These are phyloP conservation scores for Drosophila obscura DNA, from an alignment of 1,140 invertebrate species.

Conservation along the genomic window DNA sequence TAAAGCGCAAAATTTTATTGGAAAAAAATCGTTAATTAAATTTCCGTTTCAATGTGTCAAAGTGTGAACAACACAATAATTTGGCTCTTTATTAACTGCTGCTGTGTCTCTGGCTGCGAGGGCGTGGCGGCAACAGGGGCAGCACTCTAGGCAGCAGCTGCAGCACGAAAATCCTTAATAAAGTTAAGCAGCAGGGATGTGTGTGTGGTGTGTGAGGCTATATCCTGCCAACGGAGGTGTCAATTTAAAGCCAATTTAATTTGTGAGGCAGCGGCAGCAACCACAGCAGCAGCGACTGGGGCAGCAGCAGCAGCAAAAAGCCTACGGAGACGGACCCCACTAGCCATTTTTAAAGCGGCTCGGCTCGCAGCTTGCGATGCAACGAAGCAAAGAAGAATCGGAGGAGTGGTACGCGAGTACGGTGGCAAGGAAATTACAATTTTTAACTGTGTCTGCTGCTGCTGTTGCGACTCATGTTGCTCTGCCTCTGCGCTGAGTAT, in stretches of 20 bases:
- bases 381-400: slow-evolving; percentile 23
- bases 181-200: slow-evolving; percentile 64
- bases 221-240: slow-evolving; percentile 82
- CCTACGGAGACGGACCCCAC: slow-evolving; percentile 32
- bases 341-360: slow-evolving; percentile 64
- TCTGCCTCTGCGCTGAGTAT: slow-evolving; percentile 57
- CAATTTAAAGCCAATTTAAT: slow-evolving; percentile 84
- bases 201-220: slow-evolving; percentile 43
- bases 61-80: slow-evolving; percentile 82
- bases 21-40: slow-evolving; percentile 78
- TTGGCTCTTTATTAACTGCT: slow-evolving; percentile 78
- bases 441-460: slow-evolving; percentile 69
- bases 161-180: slow-evolving; percentile 79
- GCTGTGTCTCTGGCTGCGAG: slow-evolving; percentile 30
- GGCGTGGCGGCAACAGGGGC: slow-evolving; percentile 64
- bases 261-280: slow-evolving; percentile 46
- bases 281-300: slow-evolving; percentile 20
- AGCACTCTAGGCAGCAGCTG: slow-evolving; percentile 75
- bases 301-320: slow-evolving; percentile 10
- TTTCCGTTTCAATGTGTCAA: slow-evolving; percentile 82
- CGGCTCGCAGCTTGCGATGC: slow-evolving; percentile 47
- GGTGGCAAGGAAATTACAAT: slow-evolving; percentile 67
- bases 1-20: slow-evolving; percentile 71
- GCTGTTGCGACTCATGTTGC: slow-evolving; percentile 12
- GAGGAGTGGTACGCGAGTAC: slow-evolving; percentile 12